Evolutionary conservation across 2,888 invertebrate species (phyloP).

Genomic region (Dendrolimus houi): DNA sequence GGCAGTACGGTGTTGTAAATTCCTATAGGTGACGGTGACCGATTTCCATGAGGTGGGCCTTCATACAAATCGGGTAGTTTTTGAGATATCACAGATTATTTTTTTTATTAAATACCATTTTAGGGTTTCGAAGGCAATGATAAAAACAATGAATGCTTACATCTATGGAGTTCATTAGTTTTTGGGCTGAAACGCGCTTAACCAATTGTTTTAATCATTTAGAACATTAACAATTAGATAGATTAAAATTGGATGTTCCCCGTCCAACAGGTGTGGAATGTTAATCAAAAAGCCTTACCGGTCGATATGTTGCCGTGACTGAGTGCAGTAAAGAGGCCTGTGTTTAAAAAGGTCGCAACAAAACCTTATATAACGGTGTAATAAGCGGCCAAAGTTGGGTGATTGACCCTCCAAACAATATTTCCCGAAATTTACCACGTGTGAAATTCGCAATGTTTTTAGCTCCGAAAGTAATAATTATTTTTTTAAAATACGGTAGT

Average conservation of each 20-base stretch:
- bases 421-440: slow-evolving; percentile 59
- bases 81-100: no score
- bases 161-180: no score
- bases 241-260: not conserved
- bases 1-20: no score
- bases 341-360: slow-evolving; percentile 37
- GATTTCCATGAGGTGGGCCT: no score
- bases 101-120: no score
- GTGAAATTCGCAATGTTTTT: slow-evolving; percentile 53
- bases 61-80: no score
- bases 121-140: no score
- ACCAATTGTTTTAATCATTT: not conserved
- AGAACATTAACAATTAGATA: slow-evolving; percentile 3
- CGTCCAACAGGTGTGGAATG: not conserved
- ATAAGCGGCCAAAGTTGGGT: slow-evolving; percentile 58
- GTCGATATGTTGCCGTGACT: slow-evolving; percentile 71
- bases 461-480: not conserved
- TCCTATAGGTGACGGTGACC: no score
- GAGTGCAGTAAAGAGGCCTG: slow-evolving; percentile 42
- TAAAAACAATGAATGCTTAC: no score
- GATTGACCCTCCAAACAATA: slow-evolving; percentile 52
- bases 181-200: no score
- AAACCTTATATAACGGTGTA: slow-evolving; percentile 69
- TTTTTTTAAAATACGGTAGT: no score
- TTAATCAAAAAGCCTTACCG: slow-evolving; percentile 15